Base-by-base conservation (phyloP, 2,888 invertebrate species). In the Cistogaster globosa region DNA sequence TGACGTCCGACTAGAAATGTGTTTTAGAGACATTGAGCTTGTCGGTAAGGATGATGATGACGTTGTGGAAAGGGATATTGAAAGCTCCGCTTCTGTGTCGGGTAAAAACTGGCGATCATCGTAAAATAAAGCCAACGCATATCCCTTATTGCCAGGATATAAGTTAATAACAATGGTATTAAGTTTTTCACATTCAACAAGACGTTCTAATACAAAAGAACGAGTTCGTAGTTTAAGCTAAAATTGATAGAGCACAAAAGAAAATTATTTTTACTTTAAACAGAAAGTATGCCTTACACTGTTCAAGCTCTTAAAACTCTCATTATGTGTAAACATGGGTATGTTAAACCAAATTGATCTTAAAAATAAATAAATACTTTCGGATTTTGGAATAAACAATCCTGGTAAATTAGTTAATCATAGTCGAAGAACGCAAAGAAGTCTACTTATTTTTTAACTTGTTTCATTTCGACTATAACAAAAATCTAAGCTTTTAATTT, bases 141-240 rank as follows among this genome's bases (percentile, higher is more conserved):
- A 98, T 89, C 98, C 98, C 93, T 98, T 97, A 93, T 97, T 97
- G 78, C 96, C 97, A 84, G 97, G 97, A 93, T 98, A 97, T 89
- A 98, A 94, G 93, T 97, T 98, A 89, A 98, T 94, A 90, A 98
- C 96, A 91, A 98, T 94, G 87, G 97, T 97, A 92, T 97, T 97
- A 89, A 98, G 94, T 92, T 96, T 96, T 93, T 98, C 97, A 90
- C 95, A 95, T 91, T 96, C 95, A 91, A 98, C 95, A 90, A 98
- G 94, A 92, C 97, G 96, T 91, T 97, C 97, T 92, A 98, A 94
- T 88, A 98, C 94, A 93, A 95, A 95, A 87, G 96, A 95, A 90
- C 95, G 91, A 51, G 90, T 91, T n/a, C 92, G 90, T 65, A 92
- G 90, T 84, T 91, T 92, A 22, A 92, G 89, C 93, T 93, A 83